phyloP scores from a whole-genome alignment of 2,797 vertebrate species.

The Enteromius paludinosus region DNA sequence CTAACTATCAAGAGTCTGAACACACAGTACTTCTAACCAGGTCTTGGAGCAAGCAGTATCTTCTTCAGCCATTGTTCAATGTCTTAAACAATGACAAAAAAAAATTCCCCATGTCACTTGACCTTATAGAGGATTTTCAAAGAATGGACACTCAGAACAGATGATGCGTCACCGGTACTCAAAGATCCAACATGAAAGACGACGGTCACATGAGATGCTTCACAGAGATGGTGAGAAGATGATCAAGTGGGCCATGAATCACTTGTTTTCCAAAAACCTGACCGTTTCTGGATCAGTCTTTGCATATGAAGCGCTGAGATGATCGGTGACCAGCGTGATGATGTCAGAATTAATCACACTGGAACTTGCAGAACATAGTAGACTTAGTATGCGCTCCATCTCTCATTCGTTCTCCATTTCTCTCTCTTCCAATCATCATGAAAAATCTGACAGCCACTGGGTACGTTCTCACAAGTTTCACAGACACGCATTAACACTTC shows the following conservation, averaged over 20 bases:
- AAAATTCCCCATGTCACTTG: constrained; percentile 1
- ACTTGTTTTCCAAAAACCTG: constrained; percentile 35
- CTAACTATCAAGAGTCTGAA: background rate
- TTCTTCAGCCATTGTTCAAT: background rate
- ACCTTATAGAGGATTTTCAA: constrained; percentile 7
- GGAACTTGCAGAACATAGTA: background rate
- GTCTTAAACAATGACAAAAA: background rate
- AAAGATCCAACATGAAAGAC: constrained; percentile 27
- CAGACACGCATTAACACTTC: constrained; percentile 17
- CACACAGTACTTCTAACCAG: background rate
- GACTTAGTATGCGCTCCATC: background rate
- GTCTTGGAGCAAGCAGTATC: background rate
- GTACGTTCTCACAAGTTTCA: constrained; percentile 7
- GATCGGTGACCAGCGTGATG: constrained; percentile 7
- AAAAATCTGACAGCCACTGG: background rate
- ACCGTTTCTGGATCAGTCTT: constrained; percentile 13
- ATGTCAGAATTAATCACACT: background rate
- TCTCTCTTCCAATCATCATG: background rate
- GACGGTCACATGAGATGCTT: constrained; percentile 38
- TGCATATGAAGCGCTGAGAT: background rate
- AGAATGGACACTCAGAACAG: constrained; percentile 20
- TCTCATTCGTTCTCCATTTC: background rate
- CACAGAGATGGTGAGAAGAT: constrained; percentile 22
- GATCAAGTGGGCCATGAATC: constrained; percentile 36
- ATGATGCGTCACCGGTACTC: constrained; percentile 29